A percentile compares a stretch with the other conserved stretches of the same genome.
Conservation (phyloP, 2,113 vertebrate genomes). For the Meriones unguiculatus region DNA sequence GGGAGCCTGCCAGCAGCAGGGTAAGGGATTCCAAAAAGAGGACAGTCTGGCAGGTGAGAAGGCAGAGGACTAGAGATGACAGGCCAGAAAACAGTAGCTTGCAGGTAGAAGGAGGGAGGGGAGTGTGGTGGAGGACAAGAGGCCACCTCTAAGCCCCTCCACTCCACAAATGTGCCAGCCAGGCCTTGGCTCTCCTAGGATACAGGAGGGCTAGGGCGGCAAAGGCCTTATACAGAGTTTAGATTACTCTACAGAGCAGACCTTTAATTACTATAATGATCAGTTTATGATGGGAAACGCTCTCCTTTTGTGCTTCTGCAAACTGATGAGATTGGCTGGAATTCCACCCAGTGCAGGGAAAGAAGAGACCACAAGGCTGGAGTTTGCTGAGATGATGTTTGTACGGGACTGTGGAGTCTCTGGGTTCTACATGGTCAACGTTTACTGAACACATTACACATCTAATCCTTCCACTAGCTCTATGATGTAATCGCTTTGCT, state of each 20-base stretch:
- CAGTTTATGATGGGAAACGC: background rate
- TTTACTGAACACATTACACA: background rate
- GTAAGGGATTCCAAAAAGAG: background rate
- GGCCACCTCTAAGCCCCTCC: fast-evolving
- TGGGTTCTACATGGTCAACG: fast-evolving
- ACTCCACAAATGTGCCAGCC: background rate
- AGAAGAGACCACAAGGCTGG: background rate
- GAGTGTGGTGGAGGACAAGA: no score
- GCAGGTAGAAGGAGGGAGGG: background rate
- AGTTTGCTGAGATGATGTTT: background rate
- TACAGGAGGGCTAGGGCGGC: no score
- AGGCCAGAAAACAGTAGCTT: no score
- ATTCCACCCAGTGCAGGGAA: background rate
- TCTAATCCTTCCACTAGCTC: background rate
- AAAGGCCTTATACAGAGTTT: background rate
- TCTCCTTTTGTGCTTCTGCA: background rate
- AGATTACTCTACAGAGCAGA: background rate
- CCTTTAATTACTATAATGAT: background rate
- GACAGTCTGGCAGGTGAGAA: background rate
- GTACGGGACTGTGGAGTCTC: fast-evolving
- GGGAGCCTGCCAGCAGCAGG: background rate
- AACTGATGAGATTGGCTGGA: background rate
- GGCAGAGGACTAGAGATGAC: background rate
- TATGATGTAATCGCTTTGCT: fast-evolving
- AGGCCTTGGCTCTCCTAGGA: background rate